Conservation (phyloP, 2,888 invertebrate species). For the Anaspis maculata region DNA sequence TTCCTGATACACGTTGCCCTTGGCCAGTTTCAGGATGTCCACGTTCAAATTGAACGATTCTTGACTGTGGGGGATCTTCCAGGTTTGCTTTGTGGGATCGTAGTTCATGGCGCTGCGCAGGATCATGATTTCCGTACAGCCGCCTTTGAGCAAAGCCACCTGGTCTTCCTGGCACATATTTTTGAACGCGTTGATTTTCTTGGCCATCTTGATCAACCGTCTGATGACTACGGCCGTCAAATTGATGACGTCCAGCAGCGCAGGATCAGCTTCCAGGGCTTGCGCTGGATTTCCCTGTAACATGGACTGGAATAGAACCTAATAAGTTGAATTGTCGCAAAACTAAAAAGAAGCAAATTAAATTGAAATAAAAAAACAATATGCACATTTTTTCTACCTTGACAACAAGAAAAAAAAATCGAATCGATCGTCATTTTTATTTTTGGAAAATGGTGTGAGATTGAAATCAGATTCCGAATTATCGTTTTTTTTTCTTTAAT, state of each 20-base stretch:
- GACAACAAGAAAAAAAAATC: neutral
- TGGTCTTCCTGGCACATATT: slow-evolving; percentile 94
- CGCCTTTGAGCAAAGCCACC: slow-evolving; percentile 78
- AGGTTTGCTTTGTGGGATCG: slow-evolving; percentile 78
- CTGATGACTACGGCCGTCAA: slow-evolving; percentile 87
- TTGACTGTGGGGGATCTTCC: slow-evolving; percentile 81
- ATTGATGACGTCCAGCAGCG: slow-evolving; percentile 77
- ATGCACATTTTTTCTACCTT: too few relatives aligned
- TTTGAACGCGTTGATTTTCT: slow-evolving; percentile 81
- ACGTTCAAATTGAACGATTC: slow-evolving; percentile 73
- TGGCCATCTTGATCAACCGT: slow-evolving; percentile 75
- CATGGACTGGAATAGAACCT: slow-evolving; percentile 12
- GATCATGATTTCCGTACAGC: slow-evolving; percentile 95
- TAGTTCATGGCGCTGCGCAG: slow-evolving; percentile 88
- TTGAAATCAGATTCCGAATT: too few relatives aligned
- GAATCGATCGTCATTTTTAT: neutral
- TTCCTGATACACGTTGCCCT: slow-evolving; percentile 81
- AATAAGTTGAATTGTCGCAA: slow-evolving; percentile 1
- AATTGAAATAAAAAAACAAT: neutral
- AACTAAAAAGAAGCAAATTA: neutral
- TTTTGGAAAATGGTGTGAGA: too few relatives aligned
- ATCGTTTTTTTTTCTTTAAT: too few relatives aligned
- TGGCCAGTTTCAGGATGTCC: slow-evolving; percentile 84
- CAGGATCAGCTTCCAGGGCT: slow-evolving; percentile 49
- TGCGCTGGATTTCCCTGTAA: slow-evolving; percentile 23